These are phyloP conservation scores for Leptopilina boulardi DNA, from an alignment of 1,140 invertebrate species.

Conservation along the genomic window DNA sequence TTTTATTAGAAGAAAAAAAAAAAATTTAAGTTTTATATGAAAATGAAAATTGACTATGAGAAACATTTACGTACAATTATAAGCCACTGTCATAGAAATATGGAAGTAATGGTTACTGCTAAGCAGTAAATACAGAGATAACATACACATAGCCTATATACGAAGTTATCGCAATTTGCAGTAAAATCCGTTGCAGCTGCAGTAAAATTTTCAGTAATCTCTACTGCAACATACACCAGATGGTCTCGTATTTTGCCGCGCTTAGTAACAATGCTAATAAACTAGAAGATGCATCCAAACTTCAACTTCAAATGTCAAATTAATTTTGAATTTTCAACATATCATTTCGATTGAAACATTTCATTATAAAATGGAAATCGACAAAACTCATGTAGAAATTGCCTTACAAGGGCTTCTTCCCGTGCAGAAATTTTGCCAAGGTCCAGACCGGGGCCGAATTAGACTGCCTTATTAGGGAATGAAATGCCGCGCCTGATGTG, in stretches of 20 bases:
- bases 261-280: neutral
- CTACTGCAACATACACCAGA: slow-evolving; percentile 10
- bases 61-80: neutral
- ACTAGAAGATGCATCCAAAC: neutral
- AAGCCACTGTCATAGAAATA: slow-evolving; percentile 7
- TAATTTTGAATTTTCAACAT: neutral
- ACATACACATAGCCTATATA: neutral
- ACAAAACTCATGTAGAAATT: too few species aligned
- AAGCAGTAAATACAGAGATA: slow-evolving; percentile 13
- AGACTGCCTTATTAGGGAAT: too few species aligned
- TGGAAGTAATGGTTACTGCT: slow-evolving; percentile 11
- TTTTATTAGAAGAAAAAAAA: neutral
- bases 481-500: too few species aligned
- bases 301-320: neutral
- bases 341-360: too few species aligned
- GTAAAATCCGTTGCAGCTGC: slow-evolving; percentile 3
- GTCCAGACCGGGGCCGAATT: too few species aligned
- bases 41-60: slow-evolving; percentile 13
- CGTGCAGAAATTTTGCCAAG: too few species aligned
- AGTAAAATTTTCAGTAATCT: slow-evolving; percentile 28
- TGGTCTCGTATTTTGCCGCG: neutral
- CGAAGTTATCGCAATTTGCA: slow-evolving; percentile 26
- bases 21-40: neutral
- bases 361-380: too few species aligned
- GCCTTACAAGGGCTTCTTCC: too few species aligned